Percentiles rank a stretch among this genome's conserved stretches.
Conservation (phyloP, 2,888 invertebrate species). For the Pelosia muscerda region DNA sequence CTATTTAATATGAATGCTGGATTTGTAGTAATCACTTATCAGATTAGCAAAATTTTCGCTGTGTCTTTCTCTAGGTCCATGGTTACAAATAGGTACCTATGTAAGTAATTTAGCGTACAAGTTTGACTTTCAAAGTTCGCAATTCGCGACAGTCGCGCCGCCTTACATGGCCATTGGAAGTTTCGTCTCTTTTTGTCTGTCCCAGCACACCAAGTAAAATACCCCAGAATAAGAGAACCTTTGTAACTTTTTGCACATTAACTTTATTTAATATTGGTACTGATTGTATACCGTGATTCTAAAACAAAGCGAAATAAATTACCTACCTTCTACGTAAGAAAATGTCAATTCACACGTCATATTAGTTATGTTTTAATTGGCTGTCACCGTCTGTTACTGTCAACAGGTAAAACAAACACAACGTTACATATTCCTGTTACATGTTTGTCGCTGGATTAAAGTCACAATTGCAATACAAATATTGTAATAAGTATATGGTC, state of each 20-base stretch:
- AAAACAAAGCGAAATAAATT: constrained; percentile 17
- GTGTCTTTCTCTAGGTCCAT: no score
- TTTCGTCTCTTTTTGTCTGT: no score
- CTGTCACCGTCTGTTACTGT: neutral
- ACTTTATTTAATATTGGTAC: neutral
- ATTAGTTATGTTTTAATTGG: constrained; percentile 8
- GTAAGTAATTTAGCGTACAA: no score
- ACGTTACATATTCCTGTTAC: constrained; percentile 3
- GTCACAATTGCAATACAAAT: neutral
- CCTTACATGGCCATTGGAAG: no score
- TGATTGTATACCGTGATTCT: neutral
- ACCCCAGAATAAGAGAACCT: neutral
- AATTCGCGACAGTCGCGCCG: no score
- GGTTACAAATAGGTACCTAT: no score
- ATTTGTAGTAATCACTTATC: no score
- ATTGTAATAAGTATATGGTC: no score
- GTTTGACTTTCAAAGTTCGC: no score
- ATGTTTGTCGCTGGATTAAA: neutral
- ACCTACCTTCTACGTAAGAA: neutral
- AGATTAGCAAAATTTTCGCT: no score
- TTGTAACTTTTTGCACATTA: neutral
- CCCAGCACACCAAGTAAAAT: no score
- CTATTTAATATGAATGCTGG: no score
- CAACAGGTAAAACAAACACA: constrained; percentile 15
- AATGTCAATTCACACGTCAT: neutral